Percentiles rank a stretch among this genome's conserved stretches.
These are phyloP conservation scores for Pseudolaguvia tuberculata DNA, from an alignment of 2,113 vertebrate species.

Conservation along the genomic window DNA sequence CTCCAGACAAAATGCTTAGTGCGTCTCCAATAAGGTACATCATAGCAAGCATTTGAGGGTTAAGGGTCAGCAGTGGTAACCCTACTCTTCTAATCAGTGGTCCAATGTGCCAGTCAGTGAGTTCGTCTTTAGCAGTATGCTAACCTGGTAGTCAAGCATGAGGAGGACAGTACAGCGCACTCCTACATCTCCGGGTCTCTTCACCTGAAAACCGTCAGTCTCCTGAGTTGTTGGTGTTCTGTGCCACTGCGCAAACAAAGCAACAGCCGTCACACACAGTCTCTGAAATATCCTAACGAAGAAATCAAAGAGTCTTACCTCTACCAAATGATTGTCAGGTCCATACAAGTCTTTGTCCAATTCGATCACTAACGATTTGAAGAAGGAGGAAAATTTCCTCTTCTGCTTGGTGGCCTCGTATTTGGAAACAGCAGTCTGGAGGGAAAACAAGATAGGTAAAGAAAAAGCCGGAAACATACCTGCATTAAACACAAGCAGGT, in stretches of 20 bases:
- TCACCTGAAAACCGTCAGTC: conserved; percentile 98
- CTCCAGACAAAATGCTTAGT: too few species aligned
- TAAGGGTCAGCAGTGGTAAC: too few species aligned
- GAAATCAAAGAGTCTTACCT: conserved; percentile 72
- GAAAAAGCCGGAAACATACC: neutral
- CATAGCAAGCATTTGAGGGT: too few species aligned
- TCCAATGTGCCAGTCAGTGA: too few species aligned
- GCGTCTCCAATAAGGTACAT: too few species aligned
- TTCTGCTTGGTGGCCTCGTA: conserved; percentile 99
- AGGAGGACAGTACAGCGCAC: conserved; percentile 96
- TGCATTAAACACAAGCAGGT: neutral
- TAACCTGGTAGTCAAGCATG: conserved; percentile 98
- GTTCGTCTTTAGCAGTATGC: too few species aligned
- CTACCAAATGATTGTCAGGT: conserved; percentile 98
- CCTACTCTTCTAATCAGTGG: too few species aligned
- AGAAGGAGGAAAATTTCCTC: conserved; percentile 99
- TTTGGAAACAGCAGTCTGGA: conserved; percentile 93
- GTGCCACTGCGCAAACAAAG: conserved; percentile 80
- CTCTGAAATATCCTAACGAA: neutral
- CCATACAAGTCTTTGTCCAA: conserved; percentile 98
- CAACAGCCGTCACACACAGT: neutral
- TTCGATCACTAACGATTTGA: conserved; percentile 98
- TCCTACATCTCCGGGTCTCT: conserved; percentile 93
- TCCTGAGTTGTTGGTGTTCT: conserved; percentile 97
- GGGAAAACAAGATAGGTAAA: too few species aligned